phyloP scores from a whole-genome alignment of 2,113 vertebrate species.

The Poeciliopsis retropinna region DNA sequence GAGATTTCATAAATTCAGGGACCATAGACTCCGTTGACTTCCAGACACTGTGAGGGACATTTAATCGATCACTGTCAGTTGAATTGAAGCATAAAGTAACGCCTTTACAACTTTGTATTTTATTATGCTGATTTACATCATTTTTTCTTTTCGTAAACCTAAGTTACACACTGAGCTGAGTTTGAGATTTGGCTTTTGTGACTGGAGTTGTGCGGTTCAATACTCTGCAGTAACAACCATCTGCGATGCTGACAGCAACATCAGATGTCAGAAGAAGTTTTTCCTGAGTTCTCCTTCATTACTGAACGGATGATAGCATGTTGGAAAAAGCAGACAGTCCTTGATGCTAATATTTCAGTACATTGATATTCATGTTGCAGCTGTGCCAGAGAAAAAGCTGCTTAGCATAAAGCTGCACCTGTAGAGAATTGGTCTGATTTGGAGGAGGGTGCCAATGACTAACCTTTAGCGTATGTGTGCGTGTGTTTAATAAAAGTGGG shows the following conservation, averaged over 20 bases:
- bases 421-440: constrained; percentile 26
- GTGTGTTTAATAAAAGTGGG: constrained; percentile 77
- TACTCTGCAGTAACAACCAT: constrained; percentile 53
- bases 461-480: constrained; percentile 58
- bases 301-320: constrained; percentile 50
- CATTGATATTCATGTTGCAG: constrained; percentile 30
- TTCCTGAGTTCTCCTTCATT: constrained; percentile 34
- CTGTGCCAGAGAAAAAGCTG: constrained; percentile 33
- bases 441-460: constrained; percentile 52
- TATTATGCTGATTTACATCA: constrained; percentile 7
- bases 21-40: constrained; percentile 6
- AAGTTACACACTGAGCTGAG: constrained; percentile 36
- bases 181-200: constrained; percentile 65
- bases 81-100: constrained; percentile 38
- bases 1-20: constrained; percentile 6
- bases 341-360: constrained; percentile 44
- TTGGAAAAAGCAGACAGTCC: constrained; percentile 26
- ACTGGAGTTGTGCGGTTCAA: constrained; percentile 50
- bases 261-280: constrained; percentile 59
- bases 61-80: constrained; percentile 41
- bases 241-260: constrained; percentile 65
- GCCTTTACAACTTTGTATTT: constrained; percentile 31
- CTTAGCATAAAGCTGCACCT: constrained; percentile 53
- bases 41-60: constrained; percentile 3
- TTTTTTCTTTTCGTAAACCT: constrained; percentile 32